phyloP scores from a whole-genome alignment of 1,140 invertebrate genomes.

The Orchesella cincta region DNA sequence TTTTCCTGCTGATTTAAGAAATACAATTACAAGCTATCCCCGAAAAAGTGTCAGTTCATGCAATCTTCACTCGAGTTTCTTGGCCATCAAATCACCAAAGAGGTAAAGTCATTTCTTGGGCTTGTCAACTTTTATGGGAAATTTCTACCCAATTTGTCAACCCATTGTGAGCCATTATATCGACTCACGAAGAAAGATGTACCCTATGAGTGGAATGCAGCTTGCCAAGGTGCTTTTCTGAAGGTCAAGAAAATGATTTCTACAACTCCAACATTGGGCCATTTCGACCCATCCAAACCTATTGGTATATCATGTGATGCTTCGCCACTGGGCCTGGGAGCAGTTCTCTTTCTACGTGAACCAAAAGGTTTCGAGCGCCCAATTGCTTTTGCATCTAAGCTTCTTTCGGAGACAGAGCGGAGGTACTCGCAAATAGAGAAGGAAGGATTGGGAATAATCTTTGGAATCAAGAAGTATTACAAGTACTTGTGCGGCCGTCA shows the following conservation, averaged over 20 bases:
- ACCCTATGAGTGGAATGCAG: constrained; percentile 20
- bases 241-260: constrained; percentile 38
- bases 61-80: constrained; percentile 53
- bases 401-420: constrained; percentile 54
- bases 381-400: constrained; percentile 55
- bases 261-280: constrained; percentile 30
- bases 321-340: constrained; percentile 54
- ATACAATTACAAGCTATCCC: constrained; percentile 42
- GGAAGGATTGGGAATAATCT: constrained; percentile 55
- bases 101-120: constrained; percentile 53
- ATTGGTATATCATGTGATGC: constrained; percentile 50
- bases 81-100: constrained; percentile 54
- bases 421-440: constrained; percentile 55
- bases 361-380: constrained; percentile 53
- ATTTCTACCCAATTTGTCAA: constrained; percentile 53
- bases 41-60: background rate
- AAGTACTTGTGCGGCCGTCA: constrained; percentile 58
- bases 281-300: constrained; percentile 46
- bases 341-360: constrained; percentile 54
- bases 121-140: constrained; percentile 53
- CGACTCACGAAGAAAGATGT: constrained; percentile 29
- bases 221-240: constrained; percentile 41
- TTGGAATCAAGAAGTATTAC: constrained; percentile 58
- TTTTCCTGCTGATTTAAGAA: constrained; percentile 44
- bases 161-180: constrained; percentile 48